A percentile compares a stretch with the other conserved stretches of the same genome.
Evolutionary conservation across 2,797 vertebrate genomes (phyloP).

Genomic region (Odontamblyopus lacepedii): DNA sequence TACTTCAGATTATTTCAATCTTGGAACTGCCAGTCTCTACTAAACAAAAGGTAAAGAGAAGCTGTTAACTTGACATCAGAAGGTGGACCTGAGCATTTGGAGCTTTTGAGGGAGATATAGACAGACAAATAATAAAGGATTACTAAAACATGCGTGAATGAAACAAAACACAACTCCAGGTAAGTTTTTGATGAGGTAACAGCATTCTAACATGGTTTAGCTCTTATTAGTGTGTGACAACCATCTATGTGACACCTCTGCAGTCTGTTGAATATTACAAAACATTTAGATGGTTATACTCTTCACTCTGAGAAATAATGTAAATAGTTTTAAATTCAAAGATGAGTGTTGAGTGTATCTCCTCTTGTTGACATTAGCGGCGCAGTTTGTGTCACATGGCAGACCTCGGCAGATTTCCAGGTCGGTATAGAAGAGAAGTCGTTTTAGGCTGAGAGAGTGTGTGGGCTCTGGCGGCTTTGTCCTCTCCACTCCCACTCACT

Average conservation of each 20-base stretch:
- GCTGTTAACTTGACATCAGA: too few species aligned
- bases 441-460: slow-evolving; percentile 63
- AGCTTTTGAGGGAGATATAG: too few species aligned
- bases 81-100: too few species aligned
- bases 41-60: too few species aligned
- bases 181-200: too few species aligned
- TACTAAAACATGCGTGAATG: too few species aligned
- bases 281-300: background rate
- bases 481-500: slow-evolving; percentile 67
- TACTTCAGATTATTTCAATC: too few species aligned
- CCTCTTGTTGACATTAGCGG: slow-evolving; percentile 67
- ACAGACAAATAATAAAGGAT: too few species aligned
- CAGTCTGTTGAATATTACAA: background rate
- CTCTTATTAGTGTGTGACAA: background rate
- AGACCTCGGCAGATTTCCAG: slow-evolving; percentile 67
- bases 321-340: background rate
- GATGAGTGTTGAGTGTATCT: slow-evolving; percentile 4
- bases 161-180: too few species aligned
- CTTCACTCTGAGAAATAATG: background rate
- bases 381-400: slow-evolving; percentile 67
- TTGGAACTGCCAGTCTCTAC: too few species aligned
- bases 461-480: slow-evolving; percentile 68
- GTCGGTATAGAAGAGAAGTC: slow-evolving; percentile 57
- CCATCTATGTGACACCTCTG: background rate
- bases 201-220: too few species aligned